Base-by-base conservation (phyloP, 2,113 vertebrate species). In the Phalacrocorax pelagicus region DNA sequence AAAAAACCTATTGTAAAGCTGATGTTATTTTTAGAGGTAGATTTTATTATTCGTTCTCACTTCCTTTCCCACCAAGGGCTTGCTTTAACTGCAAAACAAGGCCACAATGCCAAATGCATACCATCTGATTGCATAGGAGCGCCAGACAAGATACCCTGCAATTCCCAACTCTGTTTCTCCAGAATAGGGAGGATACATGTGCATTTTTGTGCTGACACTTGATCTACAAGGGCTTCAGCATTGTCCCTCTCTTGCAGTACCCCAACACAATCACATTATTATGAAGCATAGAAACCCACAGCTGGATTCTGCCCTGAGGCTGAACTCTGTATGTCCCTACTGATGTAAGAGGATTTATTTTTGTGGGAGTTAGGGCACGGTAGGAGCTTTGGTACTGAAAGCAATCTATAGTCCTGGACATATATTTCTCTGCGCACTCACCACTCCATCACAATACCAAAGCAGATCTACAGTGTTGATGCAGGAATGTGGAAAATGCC, bases 1-100 rank as follows among this genome's bases (percentile, higher is more conserved):
- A 90, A 78, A 96, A 83, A 47, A 11, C 66, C 77, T 95, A 71
- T 80, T 92, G 74, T 88, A 92, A 95, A 86, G 26, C 62, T 88
- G 51, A 58, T 79, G 40, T 97, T 77, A 40, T 80, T 96, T 96
- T 93, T 62, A 65, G 85, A 81, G 40, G 29, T 81, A 79, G 81
- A 77, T 78, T 94, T 95, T 55, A 73, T 92, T 96, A 90, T 44
- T 91, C 15, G 1, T 51, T 62, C 44, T 82, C 20, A 36, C 67
- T 70, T 90, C 44, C 81, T 93, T 94, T 96, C 57, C 81, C 46
- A 92, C 44, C 3, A 26, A 88, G 75, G 44, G 34, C 55, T 92
- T 94, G 54, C 44, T 87, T 90, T 44, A 44, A 46, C 32, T 81
- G 42, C 40, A 91, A 79, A 93, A 71, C 9, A 69, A 72, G 47